Conservation (phyloP, 2,113 vertebrate species). For the Apodemus speciosus region DNA sequence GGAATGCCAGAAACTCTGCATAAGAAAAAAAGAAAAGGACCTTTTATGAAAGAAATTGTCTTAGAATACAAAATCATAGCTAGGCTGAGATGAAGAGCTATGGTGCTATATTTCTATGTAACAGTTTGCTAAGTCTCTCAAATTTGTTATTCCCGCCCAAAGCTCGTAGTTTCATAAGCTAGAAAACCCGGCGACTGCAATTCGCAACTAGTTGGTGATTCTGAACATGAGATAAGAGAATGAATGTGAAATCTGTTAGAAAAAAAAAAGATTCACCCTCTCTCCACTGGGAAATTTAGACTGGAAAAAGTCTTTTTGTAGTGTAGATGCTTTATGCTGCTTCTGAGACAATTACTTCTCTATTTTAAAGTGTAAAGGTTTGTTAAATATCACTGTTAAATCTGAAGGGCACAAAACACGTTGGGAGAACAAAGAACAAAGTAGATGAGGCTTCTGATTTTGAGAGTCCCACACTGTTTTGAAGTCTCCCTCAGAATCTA, state of each 20-base stretch:
- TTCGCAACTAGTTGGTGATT: not conserved
- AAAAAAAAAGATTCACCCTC: too few relatives aligned
- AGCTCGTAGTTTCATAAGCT: not conserved
- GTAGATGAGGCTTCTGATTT: not conserved
- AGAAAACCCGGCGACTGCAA: not conserved
- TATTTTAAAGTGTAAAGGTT: conserved; percentile 9
- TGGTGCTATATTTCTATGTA: not conserved
- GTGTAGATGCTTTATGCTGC: conserved; percentile 1
- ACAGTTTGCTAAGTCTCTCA: not conserved
- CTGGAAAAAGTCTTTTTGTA: not conserved
- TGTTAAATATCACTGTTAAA: conserved; percentile 36
- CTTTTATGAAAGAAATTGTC: not conserved
- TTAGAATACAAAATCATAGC: not conserved
- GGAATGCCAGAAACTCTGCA: too few relatives aligned
- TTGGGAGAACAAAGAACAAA: conserved; percentile 15
- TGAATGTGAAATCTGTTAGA: not conserved
- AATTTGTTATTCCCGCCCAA: not conserved
- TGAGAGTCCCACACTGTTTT: not conserved
- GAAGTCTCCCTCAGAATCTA: not conserved
- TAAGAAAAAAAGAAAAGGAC: not conserved
- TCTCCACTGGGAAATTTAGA: conserved; percentile 17
- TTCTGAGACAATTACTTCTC: conserved; percentile 45
- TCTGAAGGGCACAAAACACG: not conserved
- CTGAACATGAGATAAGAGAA: conserved; percentile 2
- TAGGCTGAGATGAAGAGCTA: not conserved